A percentile compares a stretch with the other conserved stretches of the same genome.
Evolutionary conservation across 64 coral and sea anemone species (phyloP).

Genomic region (Montipora cactus): DNA sequence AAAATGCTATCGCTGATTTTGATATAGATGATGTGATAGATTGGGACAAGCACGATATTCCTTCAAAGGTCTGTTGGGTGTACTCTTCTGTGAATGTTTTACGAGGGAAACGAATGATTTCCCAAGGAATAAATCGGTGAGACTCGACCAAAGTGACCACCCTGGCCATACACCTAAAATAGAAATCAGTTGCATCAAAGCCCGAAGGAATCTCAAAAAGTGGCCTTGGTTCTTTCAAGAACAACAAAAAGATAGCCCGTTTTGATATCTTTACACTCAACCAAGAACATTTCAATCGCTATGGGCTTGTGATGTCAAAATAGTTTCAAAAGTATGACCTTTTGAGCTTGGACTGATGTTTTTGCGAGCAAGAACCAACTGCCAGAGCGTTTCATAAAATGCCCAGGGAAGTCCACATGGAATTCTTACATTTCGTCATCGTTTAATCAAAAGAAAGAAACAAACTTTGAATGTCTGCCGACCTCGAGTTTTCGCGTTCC

Average conservation of each 20-base stretch:
- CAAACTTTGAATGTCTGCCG: background rate
- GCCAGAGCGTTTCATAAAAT: background rate
- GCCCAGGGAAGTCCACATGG: background rate
- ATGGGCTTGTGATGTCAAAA: background rate
- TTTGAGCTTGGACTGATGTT: background rate
- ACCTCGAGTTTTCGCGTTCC: no score
- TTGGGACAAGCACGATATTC: constrained; percentile 98
- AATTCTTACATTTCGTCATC: background rate
- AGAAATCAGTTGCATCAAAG: background rate
- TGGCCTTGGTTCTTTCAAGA: background rate
- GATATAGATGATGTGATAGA: constrained; percentile 99
- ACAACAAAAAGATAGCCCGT: background rate
- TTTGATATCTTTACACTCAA: background rate
- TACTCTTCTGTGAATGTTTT: constrained; percentile 71
- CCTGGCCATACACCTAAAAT: background rate
- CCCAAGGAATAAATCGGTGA: constrained; percentile 73
- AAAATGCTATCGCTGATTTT: constrained; percentile 95
- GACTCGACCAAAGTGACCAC: constrained; percentile 67
- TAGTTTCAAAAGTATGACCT: background rate
- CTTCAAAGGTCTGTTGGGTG: constrained; percentile 99
- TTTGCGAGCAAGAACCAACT: background rate
- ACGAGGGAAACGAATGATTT: constrained; percentile 66
- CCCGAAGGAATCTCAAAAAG: constrained; percentile 10
- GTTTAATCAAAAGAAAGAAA: background rate
- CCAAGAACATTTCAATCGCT: background rate